These are phyloP conservation scores for Boulengeromyrus knoepffleri DNA, from an alignment of 2,113 vertebrate species.

Conservation along the genomic window DNA sequence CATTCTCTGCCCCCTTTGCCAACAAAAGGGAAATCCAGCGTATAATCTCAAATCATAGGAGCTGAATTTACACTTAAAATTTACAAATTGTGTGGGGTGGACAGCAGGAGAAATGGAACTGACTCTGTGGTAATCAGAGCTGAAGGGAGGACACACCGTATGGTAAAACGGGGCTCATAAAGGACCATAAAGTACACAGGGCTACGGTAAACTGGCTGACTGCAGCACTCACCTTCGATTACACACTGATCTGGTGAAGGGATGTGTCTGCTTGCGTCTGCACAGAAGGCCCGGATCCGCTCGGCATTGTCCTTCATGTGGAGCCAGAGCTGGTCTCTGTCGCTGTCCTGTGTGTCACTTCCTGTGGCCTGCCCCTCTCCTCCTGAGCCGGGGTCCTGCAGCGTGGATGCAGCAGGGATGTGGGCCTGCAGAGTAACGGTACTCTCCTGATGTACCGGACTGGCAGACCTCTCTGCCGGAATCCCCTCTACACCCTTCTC, in stretches of 20 bases:
- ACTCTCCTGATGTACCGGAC: constrained; percentile 42
- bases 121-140: background rate
- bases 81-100: background rate
- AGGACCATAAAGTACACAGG: background rate
- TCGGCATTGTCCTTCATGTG: constrained; percentile 79
- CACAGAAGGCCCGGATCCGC: constrained; percentile 68
- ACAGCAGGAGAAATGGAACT: background rate
- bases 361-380: constrained; percentile 27
- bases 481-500: constrained; percentile 53
- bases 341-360: constrained; percentile 44
- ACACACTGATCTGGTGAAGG: constrained; percentile 80
- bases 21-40: background rate
- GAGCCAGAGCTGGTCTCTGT: constrained; percentile 67
- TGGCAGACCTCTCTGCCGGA: constrained; percentile 50
- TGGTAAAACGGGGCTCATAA: background rate
- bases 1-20: constrained; percentile 5
- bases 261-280: constrained; percentile 69
- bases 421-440: constrained; percentile 22
- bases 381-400: constrained; percentile 24
- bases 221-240: constrained; percentile 78
- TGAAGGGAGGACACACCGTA: background rate
- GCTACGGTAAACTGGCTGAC: background rate
- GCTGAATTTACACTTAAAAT: background rate
- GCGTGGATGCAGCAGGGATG: constrained; percentile 24
- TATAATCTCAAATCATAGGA: background rate